Evolutionary conservation across 2,888 invertebrate species (phyloP).

Genomic region (Nephrotoma flavescens): DNA sequence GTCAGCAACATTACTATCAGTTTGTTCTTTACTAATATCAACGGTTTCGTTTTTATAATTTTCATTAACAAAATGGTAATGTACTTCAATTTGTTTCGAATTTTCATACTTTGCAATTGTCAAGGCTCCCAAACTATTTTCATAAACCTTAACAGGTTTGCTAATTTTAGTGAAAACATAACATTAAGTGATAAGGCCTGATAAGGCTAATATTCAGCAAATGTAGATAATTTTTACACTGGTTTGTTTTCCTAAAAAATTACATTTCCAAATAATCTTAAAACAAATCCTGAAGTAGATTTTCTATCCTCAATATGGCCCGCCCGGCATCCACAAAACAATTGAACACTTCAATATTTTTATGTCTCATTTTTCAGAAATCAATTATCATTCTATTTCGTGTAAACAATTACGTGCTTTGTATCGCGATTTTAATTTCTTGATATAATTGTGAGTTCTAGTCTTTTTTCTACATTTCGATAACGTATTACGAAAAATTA

Average conservation of each 20-base stretch:
- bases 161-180: neutral
- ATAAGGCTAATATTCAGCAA: constrained; percentile 19
- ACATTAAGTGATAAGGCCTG: constrained; percentile 15
- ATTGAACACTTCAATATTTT: too few relatives aligned
- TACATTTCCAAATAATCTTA: constrained; percentile 21
- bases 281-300: constrained; percentile 19
- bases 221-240: constrained; percentile 17
- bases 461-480: too few relatives aligned
- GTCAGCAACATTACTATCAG: too few relatives aligned
- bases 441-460: too few relatives aligned
- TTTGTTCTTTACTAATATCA: too few relatives aligned
- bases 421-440: too few relatives aligned
- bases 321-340: too few relatives aligned
- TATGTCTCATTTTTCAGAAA: too few relatives aligned
- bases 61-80: constrained; percentile 17
- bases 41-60: constrained; percentile 12
- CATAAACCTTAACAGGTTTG: constrained; percentile 18
- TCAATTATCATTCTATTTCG: too few relatives aligned
- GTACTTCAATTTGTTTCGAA: constrained; percentile 3
- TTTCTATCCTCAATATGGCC: neutral
- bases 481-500: too few relatives aligned
- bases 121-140: constrained; percentile 18
- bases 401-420: too few relatives aligned
- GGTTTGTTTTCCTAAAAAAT: constrained; percentile 16
- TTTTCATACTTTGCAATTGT: constrained; percentile 12